A percentile compares a stretch with the other conserved stretches of the same genome.
phyloP scores from a whole-genome alignment of 2,113 vertebrate genomes.

The Addax nasomaculatus region DNA sequence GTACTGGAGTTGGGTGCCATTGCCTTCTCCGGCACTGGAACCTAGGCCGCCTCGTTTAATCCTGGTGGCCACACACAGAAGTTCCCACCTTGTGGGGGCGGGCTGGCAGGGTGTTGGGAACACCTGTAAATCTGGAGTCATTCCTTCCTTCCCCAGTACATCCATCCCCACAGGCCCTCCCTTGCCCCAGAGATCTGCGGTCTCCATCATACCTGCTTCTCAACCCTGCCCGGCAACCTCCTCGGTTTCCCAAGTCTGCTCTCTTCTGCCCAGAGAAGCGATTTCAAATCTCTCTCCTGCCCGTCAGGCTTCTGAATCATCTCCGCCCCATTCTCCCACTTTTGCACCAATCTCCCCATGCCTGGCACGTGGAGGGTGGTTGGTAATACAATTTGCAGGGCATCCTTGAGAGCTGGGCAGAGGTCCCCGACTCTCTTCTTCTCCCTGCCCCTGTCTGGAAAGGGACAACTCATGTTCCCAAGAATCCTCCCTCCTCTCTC shows the following conservation, averaged over 20 bases:
- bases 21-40: no score
- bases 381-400: background rate
- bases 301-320: background rate
- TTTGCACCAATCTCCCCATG: fast-evolving
- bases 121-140: background rate
- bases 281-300: no score
- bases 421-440: background rate
- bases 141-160: background rate
- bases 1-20: no score
- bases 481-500: background rate
- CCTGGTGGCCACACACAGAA: fast-evolving
- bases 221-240: background rate
- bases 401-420: background rate
- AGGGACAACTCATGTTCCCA: background rate
- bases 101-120: background rate
- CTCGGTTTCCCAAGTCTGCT: background rate
- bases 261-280: no score
- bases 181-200: background rate
- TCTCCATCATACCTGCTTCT: background rate
- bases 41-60: background rate
- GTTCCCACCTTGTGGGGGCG: background rate
- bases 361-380: background rate
- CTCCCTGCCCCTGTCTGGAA: background rate
- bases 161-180: no score
- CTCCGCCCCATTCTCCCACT: fast-evolving